Percentiles rank a stretch among this genome's conserved stretches.
Conservation (phyloP, 2,797 vertebrate species). For the Masticophis lateralis region DNA sequence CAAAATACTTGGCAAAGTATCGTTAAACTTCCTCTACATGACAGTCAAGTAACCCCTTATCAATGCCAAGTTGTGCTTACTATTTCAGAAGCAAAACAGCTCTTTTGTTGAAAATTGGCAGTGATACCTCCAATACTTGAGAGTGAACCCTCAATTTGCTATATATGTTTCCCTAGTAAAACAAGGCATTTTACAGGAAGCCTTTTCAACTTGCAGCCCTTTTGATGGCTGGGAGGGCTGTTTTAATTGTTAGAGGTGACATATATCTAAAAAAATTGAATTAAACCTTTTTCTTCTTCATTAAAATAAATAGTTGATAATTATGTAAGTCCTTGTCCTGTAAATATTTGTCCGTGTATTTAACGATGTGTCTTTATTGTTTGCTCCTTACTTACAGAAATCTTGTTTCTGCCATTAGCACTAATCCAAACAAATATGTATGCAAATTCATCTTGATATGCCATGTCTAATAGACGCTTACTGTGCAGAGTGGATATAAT, state of each 20-base stretch:
- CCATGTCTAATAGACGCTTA: not conserved
- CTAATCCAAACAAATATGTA: slow-evolving; percentile 7
- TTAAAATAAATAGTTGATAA: not conserved
- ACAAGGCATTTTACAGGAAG: not conserved
- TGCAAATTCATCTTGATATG: slow-evolving; percentile 24
- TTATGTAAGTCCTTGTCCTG: slow-evolving; percentile 42
- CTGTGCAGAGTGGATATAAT: not conserved
- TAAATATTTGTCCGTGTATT: slow-evolving; percentile 38
- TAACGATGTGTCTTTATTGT: not conserved
- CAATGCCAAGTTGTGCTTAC: not conserved
- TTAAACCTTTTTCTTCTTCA: slow-evolving; percentile 4
- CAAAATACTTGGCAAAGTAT: not conserved
- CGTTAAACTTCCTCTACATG: not conserved
- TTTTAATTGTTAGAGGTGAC: slow-evolving; percentile 8
- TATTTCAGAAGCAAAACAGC: not conserved
- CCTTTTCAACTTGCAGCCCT: not conserved
- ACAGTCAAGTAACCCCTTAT: slow-evolving; percentile 18
- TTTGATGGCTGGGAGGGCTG: not conserved
- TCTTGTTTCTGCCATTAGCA: not conserved
- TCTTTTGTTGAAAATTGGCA: not conserved
- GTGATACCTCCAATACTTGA: not conserved
- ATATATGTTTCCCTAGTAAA: not conserved
- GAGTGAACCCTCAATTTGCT: not conserved
- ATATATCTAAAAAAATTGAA: not conserved
- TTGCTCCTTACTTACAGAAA: slow-evolving; percentile 29